Conservation (phyloP, 2,113 vertebrate genomes). For the Urocynchramus pylzowi region DNA sequence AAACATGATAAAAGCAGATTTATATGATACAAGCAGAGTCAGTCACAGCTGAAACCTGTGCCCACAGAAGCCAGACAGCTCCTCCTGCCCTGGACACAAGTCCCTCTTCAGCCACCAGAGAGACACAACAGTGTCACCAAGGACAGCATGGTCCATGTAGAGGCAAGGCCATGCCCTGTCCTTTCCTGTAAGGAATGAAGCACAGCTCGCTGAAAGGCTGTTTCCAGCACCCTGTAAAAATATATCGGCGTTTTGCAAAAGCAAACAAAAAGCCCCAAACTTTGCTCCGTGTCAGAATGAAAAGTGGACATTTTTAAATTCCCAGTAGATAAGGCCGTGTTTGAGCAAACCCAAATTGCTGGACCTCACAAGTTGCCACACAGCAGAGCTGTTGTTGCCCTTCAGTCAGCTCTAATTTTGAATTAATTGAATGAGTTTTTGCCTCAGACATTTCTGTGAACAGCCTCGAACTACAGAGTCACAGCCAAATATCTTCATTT, state of each 20-base stretch:
- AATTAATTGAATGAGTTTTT: not conserved
- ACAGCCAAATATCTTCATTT: not conserved
- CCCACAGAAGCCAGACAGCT: not conserved
- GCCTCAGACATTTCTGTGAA: not conserved
- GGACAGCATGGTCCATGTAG: rapidly evolving
- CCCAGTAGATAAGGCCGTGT: not conserved
- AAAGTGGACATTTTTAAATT: constrained; percentile 40
- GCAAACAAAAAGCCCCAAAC: not conserved
- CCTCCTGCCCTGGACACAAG: not conserved
- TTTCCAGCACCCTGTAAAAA: not conserved
- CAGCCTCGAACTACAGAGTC: not conserved
- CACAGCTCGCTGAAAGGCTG: rapidly evolving
- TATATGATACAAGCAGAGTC: rapidly evolving
- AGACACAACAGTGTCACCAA: not conserved
- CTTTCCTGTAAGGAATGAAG: not conserved
- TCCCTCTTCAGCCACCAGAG: not conserved
- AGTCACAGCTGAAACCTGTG: not conserved
- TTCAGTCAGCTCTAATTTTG: constrained; percentile 22
- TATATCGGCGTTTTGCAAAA: not conserved
- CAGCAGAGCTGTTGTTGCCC: not conserved
- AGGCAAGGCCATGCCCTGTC: not conserved
- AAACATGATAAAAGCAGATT: not conserved
- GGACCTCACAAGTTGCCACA: constrained; percentile 57
- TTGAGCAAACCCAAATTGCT: not conserved
- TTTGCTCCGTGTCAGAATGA: not conserved